Percentiles rank a stretch among this genome's conserved stretches.
Conservation (phyloP, 2,113 vertebrate species). For the Megalops atlanticus region DNA sequence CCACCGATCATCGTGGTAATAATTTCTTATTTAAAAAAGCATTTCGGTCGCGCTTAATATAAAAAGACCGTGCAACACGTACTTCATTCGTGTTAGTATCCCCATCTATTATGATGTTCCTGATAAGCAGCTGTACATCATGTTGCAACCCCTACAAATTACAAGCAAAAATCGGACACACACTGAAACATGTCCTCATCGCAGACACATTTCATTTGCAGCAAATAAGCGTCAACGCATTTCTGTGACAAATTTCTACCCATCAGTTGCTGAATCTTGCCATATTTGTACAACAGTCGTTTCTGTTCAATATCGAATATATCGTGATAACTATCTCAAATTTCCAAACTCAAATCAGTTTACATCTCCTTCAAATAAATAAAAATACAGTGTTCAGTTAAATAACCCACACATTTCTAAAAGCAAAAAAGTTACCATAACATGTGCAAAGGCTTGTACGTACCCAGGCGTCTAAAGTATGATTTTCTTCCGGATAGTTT, state of each 20-base stretch:
- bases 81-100: not conserved
- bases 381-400: not conserved
- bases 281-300: not conserved
- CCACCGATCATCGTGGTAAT: not conserved
- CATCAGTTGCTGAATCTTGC: not conserved
- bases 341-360: conserved; percentile 36
- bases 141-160: not conserved
- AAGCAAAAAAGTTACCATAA: not conserved
- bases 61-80: not conserved
- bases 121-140: not conserved
- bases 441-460: conserved; percentile 52
- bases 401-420: not conserved
- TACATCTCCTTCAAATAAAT: conserved; percentile 18
- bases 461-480: conserved; percentile 77
- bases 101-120: not conserved
- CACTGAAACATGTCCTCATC: not conserved
- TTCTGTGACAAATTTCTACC: not conserved
- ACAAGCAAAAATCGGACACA: not conserved
- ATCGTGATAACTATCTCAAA: conserved; percentile 33
- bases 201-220: not conserved
- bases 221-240: not conserved
- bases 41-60: not conserved
- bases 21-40: conserved; percentile 17
- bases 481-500: conserved; percentile 56
- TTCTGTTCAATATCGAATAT: conserved; percentile 23